These are phyloP conservation scores for Anoplolepis gracilipes DNA, from an alignment of 1,140 invertebrate species.

Conservation along the genomic window DNA sequence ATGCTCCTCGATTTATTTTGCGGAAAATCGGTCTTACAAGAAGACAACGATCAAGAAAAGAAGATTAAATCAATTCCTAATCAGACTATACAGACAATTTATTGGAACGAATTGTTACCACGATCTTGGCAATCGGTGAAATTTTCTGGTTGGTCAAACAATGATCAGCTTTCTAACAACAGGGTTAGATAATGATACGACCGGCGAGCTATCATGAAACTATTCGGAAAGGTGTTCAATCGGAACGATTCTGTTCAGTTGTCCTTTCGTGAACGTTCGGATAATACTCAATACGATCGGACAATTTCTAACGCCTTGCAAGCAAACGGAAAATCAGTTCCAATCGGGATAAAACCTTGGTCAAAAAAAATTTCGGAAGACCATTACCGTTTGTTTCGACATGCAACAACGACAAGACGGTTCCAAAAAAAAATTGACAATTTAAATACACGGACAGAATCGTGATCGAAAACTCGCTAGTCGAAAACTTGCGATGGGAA, in stretches of 20 bases:
- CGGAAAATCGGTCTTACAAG: not conserved
- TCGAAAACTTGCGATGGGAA: not conserved
- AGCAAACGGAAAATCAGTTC: not conserved
- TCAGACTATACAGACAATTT: constrained; percentile 56
- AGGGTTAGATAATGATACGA: constrained; percentile 13
- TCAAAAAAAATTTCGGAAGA: not conserved
- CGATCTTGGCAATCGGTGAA: constrained; percentile 9
- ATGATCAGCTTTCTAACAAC: not conserved
- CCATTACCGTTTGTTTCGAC: not conserved
- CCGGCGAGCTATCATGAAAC: not conserved
- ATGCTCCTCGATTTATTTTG: constrained; percentile 55
- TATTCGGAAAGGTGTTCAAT: not conserved
- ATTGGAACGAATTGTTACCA: constrained; percentile 74
- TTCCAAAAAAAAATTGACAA: not conserved
- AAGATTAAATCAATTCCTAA: not conserved
- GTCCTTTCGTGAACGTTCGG: not conserved
- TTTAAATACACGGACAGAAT: not conserved
- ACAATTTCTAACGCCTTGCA: not conserved
- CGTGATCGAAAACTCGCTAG: not conserved
- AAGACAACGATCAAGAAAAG: not conserved
- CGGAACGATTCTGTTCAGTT: not conserved
- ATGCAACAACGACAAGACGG: not conserved
- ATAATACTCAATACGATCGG: not conserved
- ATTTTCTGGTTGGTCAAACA: not conserved
- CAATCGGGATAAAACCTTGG: not conserved